Evolutionary conservation across 2,113 vertebrate species (phyloP), one percentile per base, ranked within the genome.

Genomic region (Platichthys flesus): DNA sequence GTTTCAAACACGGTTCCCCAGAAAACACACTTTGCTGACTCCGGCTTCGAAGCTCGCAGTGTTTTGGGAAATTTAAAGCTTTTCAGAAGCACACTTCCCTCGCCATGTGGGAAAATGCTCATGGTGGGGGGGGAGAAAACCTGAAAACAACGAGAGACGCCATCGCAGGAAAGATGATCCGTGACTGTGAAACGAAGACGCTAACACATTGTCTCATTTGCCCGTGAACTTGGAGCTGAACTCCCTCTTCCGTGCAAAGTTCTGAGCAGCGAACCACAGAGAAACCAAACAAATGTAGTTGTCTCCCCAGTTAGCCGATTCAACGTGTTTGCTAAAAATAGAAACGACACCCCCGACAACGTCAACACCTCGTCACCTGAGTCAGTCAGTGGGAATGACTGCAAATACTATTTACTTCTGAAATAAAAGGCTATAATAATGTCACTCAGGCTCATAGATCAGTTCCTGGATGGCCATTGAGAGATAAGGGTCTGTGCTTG

Each of bases 131-230:
- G 1, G n/a, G 67, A 67, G 57, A 61, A 26, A 81, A 75, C 51
- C 9, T 26, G 51, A 23, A 81, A 70, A 80, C 37, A 73, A 21
- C 20, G 14, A 74, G 21, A 40, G 45, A 45, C 67, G 26, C 77
- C 66, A 70, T 76, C 57, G 24, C 18, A 70, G 54, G 67, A 83
- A 85, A 72, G 55, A 81, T 73, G 76, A 70, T 69, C 70, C 59
- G 42, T 83, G 74, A 78, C 69, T 70, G 82, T 69, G 76, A 81
- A 79, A 60, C 56, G 42, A 78, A 76, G 66, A 78, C 31, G 9
- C 57, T 61, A 23, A 59, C 52, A 67, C 62, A 68, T 82, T 23
- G 18, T 9, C 47, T 62, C 63, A 72, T 71, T 60, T 82, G 74
- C 74, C 69, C 59, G 5, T 60, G 21, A 78, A 60, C 56, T 56